phyloP scores from a whole-genome alignment of 2,113 vertebrate species.

The Chaetura pelagica region DNA sequence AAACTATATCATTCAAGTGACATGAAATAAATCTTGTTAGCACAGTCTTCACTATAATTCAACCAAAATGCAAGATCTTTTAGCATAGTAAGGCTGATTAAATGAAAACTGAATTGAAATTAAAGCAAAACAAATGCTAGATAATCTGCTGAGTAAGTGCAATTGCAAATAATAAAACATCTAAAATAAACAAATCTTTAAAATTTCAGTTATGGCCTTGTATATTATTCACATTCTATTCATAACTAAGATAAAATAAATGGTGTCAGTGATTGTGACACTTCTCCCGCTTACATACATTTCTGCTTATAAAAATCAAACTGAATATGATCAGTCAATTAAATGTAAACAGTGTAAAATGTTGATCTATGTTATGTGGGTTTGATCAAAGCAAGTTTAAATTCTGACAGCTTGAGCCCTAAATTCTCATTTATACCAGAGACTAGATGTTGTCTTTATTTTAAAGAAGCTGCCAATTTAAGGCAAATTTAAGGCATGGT shows the following conservation, averaged over 20 bases:
- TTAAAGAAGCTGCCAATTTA: neutral
- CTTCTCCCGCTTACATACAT: neutral
- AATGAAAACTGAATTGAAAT: neutral
- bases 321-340: neutral
- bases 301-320: neutral
- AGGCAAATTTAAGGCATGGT: neutral
- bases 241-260: neutral
- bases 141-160: neutral
- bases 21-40: slow-evolving; percentile 61
- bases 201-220: neutral
- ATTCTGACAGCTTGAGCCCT: neutral
- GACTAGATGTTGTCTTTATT: neutral
- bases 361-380: accelerated
- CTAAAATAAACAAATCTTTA: neutral
- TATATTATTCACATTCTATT: neutral
- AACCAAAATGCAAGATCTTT: slow-evolving; percentile 55
- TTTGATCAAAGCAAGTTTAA: neutral
- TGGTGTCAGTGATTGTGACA: neutral
- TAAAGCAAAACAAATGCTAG: neutral
- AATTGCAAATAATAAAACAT: neutral
- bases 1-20: slow-evolving; percentile 34
- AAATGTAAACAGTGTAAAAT: neutral
- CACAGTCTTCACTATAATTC: slow-evolving; percentile 39
- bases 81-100: neutral
- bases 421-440: neutral